These are phyloP conservation scores for Synergus umbraculus DNA, from an alignment of 2,888 invertebrate genomes.

Conservation along the genomic window DNA sequence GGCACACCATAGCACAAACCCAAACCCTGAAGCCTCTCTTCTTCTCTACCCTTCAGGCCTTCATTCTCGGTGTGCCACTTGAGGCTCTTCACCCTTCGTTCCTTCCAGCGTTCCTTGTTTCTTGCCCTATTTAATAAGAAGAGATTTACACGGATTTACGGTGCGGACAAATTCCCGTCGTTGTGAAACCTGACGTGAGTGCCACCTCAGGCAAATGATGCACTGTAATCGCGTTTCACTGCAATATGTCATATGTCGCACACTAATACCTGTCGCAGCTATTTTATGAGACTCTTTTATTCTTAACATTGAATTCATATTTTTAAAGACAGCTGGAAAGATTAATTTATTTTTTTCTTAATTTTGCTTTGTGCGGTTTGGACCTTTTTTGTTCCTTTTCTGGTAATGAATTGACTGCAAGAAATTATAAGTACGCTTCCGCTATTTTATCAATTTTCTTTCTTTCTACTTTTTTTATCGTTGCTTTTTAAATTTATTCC, in stretches of 20 bases:
- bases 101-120: slow-evolving; percentile 57
- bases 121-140: slow-evolving; percentile 67
- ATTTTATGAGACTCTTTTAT: slow-evolving; percentile 34
- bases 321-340: background rate
- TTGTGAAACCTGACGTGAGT: slow-evolving; percentile 52
- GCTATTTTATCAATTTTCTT: background rate
- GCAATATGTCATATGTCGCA: slow-evolving; percentile 44
- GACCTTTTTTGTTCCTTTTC: no score
- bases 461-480: slow-evolving; percentile 2
- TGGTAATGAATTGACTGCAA: no score
- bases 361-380: background rate
- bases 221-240: slow-evolving; percentile 52
- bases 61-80: slow-evolving; percentile 37
- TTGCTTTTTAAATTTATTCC: background rate
- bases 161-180: slow-evolving; percentile 41
- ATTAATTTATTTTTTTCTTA: no score
- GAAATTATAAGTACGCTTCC: no score
- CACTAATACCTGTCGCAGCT: background rate
- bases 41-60: slow-evolving; percentile 36
- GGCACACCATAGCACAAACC: slow-evolving; percentile 40
- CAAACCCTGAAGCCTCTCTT: slow-evolving; percentile 50
- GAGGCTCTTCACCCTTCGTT: slow-evolving; percentile 39
- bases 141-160: slow-evolving; percentile 42
- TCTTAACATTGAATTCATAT: background rate
- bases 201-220: slow-evolving; percentile 52